phyloP scores from a whole-genome alignment of 2,113 vertebrate genomes.

The Lontra canadensis region DNA sequence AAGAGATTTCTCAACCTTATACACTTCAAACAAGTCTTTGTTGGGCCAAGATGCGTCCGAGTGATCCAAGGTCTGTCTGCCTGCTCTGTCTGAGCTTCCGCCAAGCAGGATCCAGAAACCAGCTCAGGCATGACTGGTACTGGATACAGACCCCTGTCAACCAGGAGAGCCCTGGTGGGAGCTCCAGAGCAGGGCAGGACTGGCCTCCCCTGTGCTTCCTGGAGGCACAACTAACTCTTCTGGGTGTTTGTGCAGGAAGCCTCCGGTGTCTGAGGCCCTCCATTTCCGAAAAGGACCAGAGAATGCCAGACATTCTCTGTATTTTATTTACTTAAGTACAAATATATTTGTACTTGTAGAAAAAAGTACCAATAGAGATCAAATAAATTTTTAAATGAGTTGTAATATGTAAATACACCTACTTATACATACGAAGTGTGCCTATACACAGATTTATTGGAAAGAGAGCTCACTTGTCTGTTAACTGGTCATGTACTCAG shows the following conservation, averaged over 20 bases:
- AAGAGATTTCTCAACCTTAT: neutral
- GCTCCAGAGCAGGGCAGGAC: neutral
- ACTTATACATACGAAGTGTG: neutral
- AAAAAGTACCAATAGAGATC: neutral
- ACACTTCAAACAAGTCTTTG: neutral
- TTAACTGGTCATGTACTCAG: neutral
- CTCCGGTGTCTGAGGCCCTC: neutral
- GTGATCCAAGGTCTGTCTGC: neutral
- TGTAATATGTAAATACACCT: neutral
- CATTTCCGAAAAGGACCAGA: neutral
- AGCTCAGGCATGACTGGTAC: neutral
- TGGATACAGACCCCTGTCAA: neutral
- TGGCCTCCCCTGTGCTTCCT: neutral
- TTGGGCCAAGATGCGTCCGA: neutral
- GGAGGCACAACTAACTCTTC: neutral
- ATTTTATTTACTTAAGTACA: neutral
- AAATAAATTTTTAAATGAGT: neutral
- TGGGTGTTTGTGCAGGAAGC: neutral
- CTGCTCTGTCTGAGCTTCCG: neutral
- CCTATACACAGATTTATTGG: neutral
- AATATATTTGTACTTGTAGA: neutral
- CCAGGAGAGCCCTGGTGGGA: neutral
- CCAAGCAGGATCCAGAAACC: neutral
- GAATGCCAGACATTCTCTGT: neutral
- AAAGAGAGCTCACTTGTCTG: neutral